phyloP scores from a whole-genome alignment of 2,888 invertebrate species.

The Dyspetes luteomarginatus region DNA sequence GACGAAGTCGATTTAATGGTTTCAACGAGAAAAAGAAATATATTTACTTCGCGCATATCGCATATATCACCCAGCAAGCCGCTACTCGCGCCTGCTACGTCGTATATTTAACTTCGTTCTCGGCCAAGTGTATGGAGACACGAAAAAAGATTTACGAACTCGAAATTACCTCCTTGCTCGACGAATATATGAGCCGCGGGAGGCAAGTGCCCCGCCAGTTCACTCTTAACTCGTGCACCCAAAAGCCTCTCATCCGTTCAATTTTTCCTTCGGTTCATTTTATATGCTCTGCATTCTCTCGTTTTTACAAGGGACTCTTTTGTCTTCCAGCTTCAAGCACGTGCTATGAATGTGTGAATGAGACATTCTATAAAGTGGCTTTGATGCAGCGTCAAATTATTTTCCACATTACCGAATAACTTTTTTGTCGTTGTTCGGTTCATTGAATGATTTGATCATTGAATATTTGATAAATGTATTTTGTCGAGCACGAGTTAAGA shows the following conservation, averaged over 20 bases:
- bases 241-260: conserved; percentile 12
- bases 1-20: conserved; percentile 25
- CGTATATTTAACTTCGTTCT: conserved; percentile 31
- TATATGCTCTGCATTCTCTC: not conserved
- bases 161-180: conserved; percentile 43
- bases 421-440: not conserved
- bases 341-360: too few relatives aligned
- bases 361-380: too few relatives aligned
- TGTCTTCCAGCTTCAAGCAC: not conserved
- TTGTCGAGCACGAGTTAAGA: not conserved
- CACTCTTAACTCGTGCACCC: not conserved
- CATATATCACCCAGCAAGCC: conserved; percentile 4
- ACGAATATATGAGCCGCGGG: conserved; percentile 27
- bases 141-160: conserved; percentile 50
- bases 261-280: conserved; percentile 11
- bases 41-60: conserved; percentile 13
- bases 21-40: conserved; percentile 22
- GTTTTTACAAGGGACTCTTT: not conserved
- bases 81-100: not conserved
- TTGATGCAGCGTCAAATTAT: too few relatives aligned
- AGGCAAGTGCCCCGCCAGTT: not conserved
- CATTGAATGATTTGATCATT: not conserved
- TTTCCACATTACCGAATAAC: too few relatives aligned
- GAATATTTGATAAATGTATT: not conserved
- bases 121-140: not conserved